Evolutionary conservation across 2,113 vertebrate genomes (phyloP).

Genomic region (Manacus vitellinus): DNA sequence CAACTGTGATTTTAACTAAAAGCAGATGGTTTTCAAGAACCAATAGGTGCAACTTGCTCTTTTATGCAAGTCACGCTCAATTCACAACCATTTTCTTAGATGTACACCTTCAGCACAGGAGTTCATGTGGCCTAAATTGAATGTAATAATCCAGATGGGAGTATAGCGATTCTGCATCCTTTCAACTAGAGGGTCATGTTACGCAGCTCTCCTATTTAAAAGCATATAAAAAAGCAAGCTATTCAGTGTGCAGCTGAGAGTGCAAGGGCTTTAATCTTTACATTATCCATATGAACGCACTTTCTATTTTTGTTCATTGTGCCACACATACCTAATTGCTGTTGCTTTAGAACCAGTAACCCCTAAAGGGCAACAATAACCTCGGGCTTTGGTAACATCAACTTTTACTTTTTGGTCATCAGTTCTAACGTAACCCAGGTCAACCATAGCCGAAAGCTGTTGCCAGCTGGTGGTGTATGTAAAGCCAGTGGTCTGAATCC

Average conservation of each 20-base stretch:
- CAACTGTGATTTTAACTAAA: conserved; percentile 62
- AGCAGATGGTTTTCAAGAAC: conserved; percentile 57
- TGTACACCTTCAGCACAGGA: conserved; percentile 68
- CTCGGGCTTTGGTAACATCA: background rate
- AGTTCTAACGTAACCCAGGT: background rate
- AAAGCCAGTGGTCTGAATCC: background rate
- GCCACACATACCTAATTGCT: conserved; percentile 35
- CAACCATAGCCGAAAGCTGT: background rate
- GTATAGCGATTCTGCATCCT: conserved; percentile 52
- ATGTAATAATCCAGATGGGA: conserved; percentile 72
- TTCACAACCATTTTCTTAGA: conserved; percentile 68
- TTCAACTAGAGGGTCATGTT: conserved; percentile 60
- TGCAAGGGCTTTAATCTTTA: conserved; percentile 56
- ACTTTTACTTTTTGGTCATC: background rate
- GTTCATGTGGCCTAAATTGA: conserved; percentile 70
- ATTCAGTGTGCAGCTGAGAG: conserved; percentile 30
- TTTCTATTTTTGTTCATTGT: conserved; percentile 58
- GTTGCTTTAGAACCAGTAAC: background rate
- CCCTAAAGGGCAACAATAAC: background rate
- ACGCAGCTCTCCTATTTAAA: conserved; percentile 52
- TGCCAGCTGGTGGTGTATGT: background rate
- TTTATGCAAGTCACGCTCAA: conserved; percentile 71
- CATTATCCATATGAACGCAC: background rate
- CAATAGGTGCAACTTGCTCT: conserved; percentile 61
- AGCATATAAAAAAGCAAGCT: conserved; percentile 47